Base-by-base conservation (phyloP, 2,888 invertebrate species). In the Apamea crenata region DNA sequence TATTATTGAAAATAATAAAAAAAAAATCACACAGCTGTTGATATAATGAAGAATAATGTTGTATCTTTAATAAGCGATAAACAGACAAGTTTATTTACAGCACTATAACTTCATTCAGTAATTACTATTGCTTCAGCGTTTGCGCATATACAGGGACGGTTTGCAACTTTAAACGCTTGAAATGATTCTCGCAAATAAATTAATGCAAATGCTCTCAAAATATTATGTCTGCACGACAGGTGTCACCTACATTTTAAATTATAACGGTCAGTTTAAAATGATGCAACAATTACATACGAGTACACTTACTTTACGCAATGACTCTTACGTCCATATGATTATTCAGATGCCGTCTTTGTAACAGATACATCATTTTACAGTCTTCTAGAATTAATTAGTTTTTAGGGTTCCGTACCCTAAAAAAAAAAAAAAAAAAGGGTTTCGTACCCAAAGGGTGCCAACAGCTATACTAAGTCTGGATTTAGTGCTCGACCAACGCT, bases 171-270 rank as follows among this genome's bases (percentile, higher is more conserved):
- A 76, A 29, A 47, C n/a, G 44, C 53, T 47, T 65, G 1, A 76
- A 75, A 65, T 50, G 10, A 80, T 68, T 68, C 67, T 47, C 36
- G 59, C 65, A 74, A 78, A 61, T 50, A 73, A 83, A 70, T 63
- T 6, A 74, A 84, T 87, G 36, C 77, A 81, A 88, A 81, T 79
- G 47, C 81, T 70, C 81, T 80, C 76, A 68, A 72, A 68, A 80
- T 56, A 72, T 87, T 76, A 87, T 50, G 80, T 44, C 50, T 14
- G 50, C 71, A n/a, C 29, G 85, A 79, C 86, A 77, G 67, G 59
- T 88, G 87, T 87, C 87, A 84, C 84, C 88, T 82, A 86, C 74
- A 86, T 89, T 80, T 74, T 36, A 72, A 81, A 83, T 80, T 73
- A 83, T 74, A 74, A 70, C 70, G 73, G 67, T 63, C 59, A 16